phyloP scores from a whole-genome alignment of 2,888 invertebrate species.

The Stegophylla sp. region DNA sequence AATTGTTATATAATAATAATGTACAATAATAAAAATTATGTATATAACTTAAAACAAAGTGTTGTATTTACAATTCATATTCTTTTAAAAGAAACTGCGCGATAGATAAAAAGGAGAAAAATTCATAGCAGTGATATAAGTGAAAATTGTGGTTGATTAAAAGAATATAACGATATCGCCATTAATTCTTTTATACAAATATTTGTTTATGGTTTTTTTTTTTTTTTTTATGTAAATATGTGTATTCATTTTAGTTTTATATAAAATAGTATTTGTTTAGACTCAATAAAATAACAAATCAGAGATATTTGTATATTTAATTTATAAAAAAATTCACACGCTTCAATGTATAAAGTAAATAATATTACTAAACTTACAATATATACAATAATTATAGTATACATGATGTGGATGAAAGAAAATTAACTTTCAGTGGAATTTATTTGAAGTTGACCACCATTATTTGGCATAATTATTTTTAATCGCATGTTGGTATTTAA shows the following conservation, averaged over 20 bases:
- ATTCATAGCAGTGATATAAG: slow-evolving; percentile 43
- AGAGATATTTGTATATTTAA: slow-evolving; percentile 38
- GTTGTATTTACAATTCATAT: slow-evolving; percentile 49
- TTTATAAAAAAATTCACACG: slow-evolving; percentile 49
- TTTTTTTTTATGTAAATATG: slow-evolving; percentile 16
- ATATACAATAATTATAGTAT: slow-evolving; percentile 51
- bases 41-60: slow-evolving; percentile 52
- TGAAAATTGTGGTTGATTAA: slow-evolving; percentile 45
- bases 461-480: neutral
- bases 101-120: slow-evolving; percentile 24
- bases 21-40: slow-evolving; percentile 57
- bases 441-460: slow-evolving; percentile 20
- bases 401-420: slow-evolving; percentile 22
- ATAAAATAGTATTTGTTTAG: slow-evolving; percentile 48
- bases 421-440: slow-evolving; percentile 19
- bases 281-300: slow-evolving; percentile 53
- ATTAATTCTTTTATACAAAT: slow-evolving; percentile 8
- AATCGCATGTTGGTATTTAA: neutral
- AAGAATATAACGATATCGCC: slow-evolving; percentile 31
- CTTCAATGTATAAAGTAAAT: slow-evolving; percentile 36
- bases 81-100: slow-evolving; percentile 36
- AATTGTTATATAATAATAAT: slow-evolving; percentile 48
- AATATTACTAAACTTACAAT: slow-evolving; percentile 49
- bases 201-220: slow-evolving; percentile 7
- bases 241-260: slow-evolving; percentile 21